These are phyloP conservation scores for Polyommatus iphigenia DNA, from an alignment of 2,888 invertebrate genomes.

Conservation along the genomic window DNA sequence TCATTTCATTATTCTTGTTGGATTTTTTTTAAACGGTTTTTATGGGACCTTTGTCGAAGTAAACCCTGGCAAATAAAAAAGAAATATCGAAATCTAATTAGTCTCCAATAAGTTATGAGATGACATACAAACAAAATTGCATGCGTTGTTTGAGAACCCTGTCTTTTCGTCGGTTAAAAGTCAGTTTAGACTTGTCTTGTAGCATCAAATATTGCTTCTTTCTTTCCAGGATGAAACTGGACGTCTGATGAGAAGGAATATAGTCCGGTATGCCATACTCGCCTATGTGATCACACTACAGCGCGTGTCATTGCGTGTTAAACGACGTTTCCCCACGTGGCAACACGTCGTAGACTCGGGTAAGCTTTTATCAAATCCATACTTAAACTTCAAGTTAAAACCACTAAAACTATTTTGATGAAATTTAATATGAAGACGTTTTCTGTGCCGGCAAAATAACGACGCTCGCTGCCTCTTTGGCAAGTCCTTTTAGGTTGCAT, in stretches of 20 bases:
- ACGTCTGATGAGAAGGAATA: constrained; percentile 92
- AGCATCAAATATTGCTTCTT: constrained; percentile 21
- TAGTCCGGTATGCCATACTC: constrained; percentile 92
- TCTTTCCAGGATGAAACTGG: constrained; percentile 89
- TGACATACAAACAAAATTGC: not conserved
- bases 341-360: constrained; percentile 95
- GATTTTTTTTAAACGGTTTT: not conserved
- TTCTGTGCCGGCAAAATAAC: not conserved
- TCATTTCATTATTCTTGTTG: too few species aligned
- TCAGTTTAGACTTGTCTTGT: not conserved
- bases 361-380: constrained; percentile 57
- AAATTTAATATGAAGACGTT: not conserved
- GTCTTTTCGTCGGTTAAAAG: not conserved
- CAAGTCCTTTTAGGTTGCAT: not conserved
- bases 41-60: not conserved
- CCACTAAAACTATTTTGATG: not conserved
- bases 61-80: not conserved
- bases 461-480: not conserved
- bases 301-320: constrained; percentile 92
- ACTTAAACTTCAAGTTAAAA: not conserved
- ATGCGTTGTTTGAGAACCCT: too few species aligned
- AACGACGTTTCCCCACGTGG: constrained; percentile 92
- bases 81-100: not conserved
- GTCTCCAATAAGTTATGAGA: not conserved
- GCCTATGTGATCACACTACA: constrained; percentile 94